Conservation (phyloP, 1,140 invertebrate species). For the Sycophaga agraensis region DNA sequence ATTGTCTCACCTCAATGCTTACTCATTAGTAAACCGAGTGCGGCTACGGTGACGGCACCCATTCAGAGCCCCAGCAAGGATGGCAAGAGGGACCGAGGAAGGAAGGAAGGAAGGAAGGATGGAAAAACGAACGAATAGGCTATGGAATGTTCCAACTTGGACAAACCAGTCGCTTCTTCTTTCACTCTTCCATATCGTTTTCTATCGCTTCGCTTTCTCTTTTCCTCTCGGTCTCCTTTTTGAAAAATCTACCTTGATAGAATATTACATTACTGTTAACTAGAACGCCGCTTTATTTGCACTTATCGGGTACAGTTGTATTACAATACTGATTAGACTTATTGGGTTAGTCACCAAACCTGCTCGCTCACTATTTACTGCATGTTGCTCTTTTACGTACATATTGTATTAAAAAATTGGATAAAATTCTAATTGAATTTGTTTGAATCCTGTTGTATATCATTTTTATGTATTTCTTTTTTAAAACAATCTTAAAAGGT, state of each 20-base stretch:
- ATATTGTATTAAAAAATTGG: too few relatives aligned
- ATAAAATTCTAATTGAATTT: too few relatives aligned
- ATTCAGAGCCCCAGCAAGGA: neutral
- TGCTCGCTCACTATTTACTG: too few relatives aligned
- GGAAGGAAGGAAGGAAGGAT: conserved; percentile 1
- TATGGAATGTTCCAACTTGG: conserved; percentile 8
- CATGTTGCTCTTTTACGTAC: too few relatives aligned
- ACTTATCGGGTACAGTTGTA: neutral
- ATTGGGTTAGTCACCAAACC: too few relatives aligned
- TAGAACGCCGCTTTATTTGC: too few relatives aligned
- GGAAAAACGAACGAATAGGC: neutral
- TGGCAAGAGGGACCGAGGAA: neutral
- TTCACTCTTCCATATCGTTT: neutral
- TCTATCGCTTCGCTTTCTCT: too few relatives aligned
- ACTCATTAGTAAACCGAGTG: conserved; percentile 34
- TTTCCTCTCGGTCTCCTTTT: neutral
- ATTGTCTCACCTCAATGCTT: conserved; percentile 37
- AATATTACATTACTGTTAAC: too few relatives aligned
- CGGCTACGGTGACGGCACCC: neutral
- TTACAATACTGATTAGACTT: too few relatives aligned
- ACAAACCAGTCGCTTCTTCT: conserved; percentile 2
- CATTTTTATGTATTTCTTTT: too few relatives aligned
- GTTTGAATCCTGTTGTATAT: too few relatives aligned
- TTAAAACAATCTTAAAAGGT: too few relatives aligned
- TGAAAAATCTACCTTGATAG: neutral